Evolutionary conservation across 2,888 invertebrate species (phyloP).

Genomic region (Prosapia bicincta): DNA sequence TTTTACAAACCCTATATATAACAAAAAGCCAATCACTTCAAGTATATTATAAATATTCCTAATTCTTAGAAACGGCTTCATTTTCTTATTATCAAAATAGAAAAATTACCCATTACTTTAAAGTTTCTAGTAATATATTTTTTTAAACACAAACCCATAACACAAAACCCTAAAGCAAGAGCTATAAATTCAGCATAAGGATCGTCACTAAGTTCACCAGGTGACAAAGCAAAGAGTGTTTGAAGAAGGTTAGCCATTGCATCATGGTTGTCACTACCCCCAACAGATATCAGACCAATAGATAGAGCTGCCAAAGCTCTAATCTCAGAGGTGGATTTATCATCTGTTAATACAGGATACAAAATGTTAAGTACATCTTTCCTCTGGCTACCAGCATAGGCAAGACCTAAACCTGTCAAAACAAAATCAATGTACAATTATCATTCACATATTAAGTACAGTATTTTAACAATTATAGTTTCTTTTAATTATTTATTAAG

Average conservation of each 20-base stretch:
- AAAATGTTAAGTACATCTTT: conserved; percentile 81
- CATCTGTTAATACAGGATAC: conserved; percentile 75
- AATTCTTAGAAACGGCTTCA: no score
- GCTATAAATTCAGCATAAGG: conserved; percentile 87
- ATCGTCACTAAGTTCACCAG: conserved; percentile 59
- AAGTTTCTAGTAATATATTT: no score
- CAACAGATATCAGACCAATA: conserved; percentile 91
- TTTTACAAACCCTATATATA: no score
- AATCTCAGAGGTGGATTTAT: conserved; percentile 79
- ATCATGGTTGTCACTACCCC: conserved; percentile 85
- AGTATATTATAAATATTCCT: no score
- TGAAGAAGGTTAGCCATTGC: conserved; percentile 66
- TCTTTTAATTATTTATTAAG: no score
- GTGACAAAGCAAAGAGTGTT: conserved; percentile 60
- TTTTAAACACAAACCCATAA: conserved; percentile 69
- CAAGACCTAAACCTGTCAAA: conserved; percentile 75
- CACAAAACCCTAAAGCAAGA: conserved; percentile 88
- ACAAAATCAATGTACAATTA: no score
- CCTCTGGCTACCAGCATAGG: conserved; percentile 95
- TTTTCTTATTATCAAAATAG: no score
- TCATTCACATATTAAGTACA: no score
- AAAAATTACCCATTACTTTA: no score
- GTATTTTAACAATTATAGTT: no score
- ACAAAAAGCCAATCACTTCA: no score
- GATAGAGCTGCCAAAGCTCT: conserved; percentile 88